Evolutionary conservation across 1,140 invertebrate genomes (phyloP), one percentile per base, ranked within the genome.

Genomic region (Lithobius niger): DNA sequence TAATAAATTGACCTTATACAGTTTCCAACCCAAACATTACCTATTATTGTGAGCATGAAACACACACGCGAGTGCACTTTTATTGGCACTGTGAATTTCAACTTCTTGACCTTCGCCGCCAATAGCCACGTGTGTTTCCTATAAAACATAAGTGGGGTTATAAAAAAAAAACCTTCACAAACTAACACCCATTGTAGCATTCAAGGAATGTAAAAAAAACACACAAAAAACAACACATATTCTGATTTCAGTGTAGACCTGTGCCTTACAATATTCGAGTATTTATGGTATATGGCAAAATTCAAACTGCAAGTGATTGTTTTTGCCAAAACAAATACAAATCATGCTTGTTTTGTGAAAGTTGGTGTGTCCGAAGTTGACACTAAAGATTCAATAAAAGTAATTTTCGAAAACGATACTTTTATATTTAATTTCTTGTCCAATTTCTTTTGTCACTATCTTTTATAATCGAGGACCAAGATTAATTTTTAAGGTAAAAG

Each of bases 21-120:
- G n/a, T 36, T 10, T 10, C n/a, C 31, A 10, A n/a, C 31, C 31
- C 10, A 36, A 36, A n/a, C 31, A 10, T 36, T 31, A 31, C 45
- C 56, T 45, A 45, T 45, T 45, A 49, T 75, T 74, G 57, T 89
- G 84, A 0, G 76, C 82, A 44, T 70, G 56, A 26, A 76, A 74
- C 48, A 74, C 70, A 15, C 71, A 58, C 3, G 71, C 61, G 4
- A 10, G 16, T 43, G 27, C 13, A 43, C 49, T 54, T 57, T 55
- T 6, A 47, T 55, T 6, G 13, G 60, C 26, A 27, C 60, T 45
- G 52, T 57, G 58, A 13, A 65, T 50, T 21, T 44, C 21, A 16
- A 45, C 18, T 18, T 45, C 22, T 10, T 3, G 6, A 6, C 43
- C 43, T 45, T 45, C 43, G 4, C 43, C 43, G 4, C 6, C 43